These are phyloP conservation scores for Drosophila navojoa DNA, from an alignment of 1,140 invertebrate genomes.

Conservation along the genomic window DNA sequence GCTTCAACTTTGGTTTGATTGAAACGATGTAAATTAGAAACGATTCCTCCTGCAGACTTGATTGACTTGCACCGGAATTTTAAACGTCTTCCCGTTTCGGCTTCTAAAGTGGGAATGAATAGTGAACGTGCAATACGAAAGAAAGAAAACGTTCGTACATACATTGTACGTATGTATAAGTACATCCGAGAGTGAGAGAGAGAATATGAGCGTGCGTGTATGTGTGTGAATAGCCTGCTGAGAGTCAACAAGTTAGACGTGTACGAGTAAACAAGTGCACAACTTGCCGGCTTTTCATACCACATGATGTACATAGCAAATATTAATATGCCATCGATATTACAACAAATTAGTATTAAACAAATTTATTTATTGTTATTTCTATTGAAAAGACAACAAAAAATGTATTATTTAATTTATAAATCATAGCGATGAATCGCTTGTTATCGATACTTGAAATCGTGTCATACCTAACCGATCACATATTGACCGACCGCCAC, in stretches of 20 bases:
- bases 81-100: slow-evolving; percentile 36
- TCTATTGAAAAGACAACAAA: background rate
- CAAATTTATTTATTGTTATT: background rate
- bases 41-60: slow-evolving; percentile 22
- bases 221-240: slow-evolving; percentile 25
- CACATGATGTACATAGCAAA: background rate
- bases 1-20: slow-evolving; percentile 20
- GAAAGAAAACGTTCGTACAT: slow-evolving; percentile 30
- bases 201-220: background rate
- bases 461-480: background rate
- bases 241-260: slow-evolving; percentile 22
- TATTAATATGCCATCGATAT: background rate
- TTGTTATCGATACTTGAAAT: slow-evolving; percentile 13
- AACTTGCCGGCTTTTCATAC: slow-evolving; percentile 2
- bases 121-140: slow-evolving; percentile 18
- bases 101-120: slow-evolving; percentile 41
- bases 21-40: background rate
- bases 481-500: slow-evolving; percentile 22
- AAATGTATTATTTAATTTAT: background rate
- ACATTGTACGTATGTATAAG: slow-evolving; percentile 5
- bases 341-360: background rate
- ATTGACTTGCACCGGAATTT: slow-evolving; percentile 30
- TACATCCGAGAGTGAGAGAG: slow-evolving; percentile 3
- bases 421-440: background rate
- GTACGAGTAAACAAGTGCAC: slow-evolving; percentile 36